These are phyloP conservation scores for Cyphomyrmex costatus DNA, from an alignment of 1,140 invertebrate species.

Conservation along the genomic window DNA sequence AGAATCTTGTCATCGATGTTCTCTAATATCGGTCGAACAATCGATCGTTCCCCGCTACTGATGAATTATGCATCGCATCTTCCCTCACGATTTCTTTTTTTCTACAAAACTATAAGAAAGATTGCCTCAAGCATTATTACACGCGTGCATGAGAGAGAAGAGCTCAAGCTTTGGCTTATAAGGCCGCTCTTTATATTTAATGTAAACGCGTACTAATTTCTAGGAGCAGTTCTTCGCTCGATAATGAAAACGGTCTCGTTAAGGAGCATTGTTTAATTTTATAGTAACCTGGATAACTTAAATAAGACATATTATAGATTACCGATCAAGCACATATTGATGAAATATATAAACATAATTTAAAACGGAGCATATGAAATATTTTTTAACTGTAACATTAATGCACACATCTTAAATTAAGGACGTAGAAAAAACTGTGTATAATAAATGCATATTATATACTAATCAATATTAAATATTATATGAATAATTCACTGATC, in stretches of 20 bases:
- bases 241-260: slow-evolving; percentile 78
- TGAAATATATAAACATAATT: neutral
- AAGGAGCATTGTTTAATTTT: slow-evolving; percentile 66
- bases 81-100: slow-evolving; percentile 29
- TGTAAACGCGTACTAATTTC: slow-evolving; percentile 74
- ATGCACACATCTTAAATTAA: neutral
- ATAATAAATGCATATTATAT: neutral
- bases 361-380: neutral
- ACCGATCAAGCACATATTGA: neutral
- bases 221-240: slow-evolving; percentile 71
- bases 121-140: slow-evolving; percentile 57
- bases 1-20: slow-evolving; percentile 9
- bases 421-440: neutral
- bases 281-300: slow-evolving; percentile 22
- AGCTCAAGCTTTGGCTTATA: slow-evolving; percentile 37
- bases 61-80: slow-evolving; percentile 58
- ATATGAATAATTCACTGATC: neutral
- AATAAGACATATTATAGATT: neutral
- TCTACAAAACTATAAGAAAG: slow-evolving; percentile 46
- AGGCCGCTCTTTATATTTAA: slow-evolving; percentile 75
- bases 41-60: slow-evolving; percentile 18
- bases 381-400: neutral
- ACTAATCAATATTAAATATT: neutral
- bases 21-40: slow-evolving; percentile 1
- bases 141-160: slow-evolving; percentile 49